Base-by-base conservation (phyloP, 2,797 vertebrate genomes). In the Karalla daura region DNA sequence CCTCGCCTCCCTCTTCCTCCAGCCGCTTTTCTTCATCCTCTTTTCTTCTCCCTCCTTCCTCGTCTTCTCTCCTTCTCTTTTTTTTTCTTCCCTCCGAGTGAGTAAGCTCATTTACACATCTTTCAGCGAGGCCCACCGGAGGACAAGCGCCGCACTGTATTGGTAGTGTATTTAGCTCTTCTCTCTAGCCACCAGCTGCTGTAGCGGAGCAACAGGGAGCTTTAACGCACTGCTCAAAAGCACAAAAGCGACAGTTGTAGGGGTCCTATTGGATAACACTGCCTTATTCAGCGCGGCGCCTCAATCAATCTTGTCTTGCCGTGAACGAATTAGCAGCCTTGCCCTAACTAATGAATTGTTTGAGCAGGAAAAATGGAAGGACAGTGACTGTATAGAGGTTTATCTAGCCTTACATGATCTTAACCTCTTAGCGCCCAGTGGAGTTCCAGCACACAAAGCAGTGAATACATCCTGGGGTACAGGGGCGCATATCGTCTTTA, bases 81-180 rank as follows among this genome's bases (percentile, higher is more conserved):
- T 20, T 39, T 23, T 55, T 58, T 12, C 7, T 39, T 51, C 60
- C 70, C 47, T 72, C 68, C 68, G 30, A 76, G 53, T 77, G 69
- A 80, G 64, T 70, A 70, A 81, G 52, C 61, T 69, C 61, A 73
- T 85, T 86, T 63, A 72, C 51, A 13, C 8, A 4, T 54, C 61
- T 54, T 23, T 50, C 17, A 11, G n/a, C n/a, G n/a, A n/a, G n/a
- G 52, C 25, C 7, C 36, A 76, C 33, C 41, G 17, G 44, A 71
- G 63, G 52, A 75, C 37, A 52, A 8, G 23, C 7, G 2, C 17
- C 10, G 32, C 40, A 54, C 37, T 58, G 32, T 56, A 50, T 50
- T 56, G 40, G 17, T 10, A 7, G 64, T 60, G 39, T 21, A 33
- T 63, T 37, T 21, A 27, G 39, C 63, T 53, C 7, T 39, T 3